Conservation (phyloP, 2,797 vertebrate species). For the Salarias fasciatus region DNA sequence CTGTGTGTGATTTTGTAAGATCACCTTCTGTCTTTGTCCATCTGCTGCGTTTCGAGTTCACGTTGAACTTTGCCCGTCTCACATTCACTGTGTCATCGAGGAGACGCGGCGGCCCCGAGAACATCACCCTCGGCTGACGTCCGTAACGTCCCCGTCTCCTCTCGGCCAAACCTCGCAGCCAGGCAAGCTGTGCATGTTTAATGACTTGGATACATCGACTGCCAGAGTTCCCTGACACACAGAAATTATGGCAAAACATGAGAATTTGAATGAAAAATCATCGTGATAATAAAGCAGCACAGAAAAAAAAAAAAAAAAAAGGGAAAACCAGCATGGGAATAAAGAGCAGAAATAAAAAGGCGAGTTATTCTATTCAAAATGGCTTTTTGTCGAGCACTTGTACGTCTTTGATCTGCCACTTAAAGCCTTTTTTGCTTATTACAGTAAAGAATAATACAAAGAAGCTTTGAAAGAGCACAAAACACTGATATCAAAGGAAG, state of each 20-base stretch:
- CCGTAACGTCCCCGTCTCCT: not conserved
- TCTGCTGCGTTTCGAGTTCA: not conserved
- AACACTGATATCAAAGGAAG: conserved; percentile 23
- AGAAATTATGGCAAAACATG: not conserved
- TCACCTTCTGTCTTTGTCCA: too few species aligned
- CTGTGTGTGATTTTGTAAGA: too few species aligned
- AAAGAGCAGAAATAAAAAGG: not conserved
- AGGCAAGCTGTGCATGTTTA: conserved; percentile 3
- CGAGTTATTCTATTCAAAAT: not conserved
- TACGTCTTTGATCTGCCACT: conserved; percentile 35
- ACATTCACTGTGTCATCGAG: not conserved
- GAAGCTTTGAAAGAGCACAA: not conserved
- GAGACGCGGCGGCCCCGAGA: not conserved
- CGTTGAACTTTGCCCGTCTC: not conserved
- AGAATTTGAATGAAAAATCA: not conserved
- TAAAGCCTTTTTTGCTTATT: conserved; percentile 1
- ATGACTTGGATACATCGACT: not conserved
- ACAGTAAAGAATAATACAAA: not conserved
- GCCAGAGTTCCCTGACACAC: not conserved
- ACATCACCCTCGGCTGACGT: not conserved
- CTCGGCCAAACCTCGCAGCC: not conserved
- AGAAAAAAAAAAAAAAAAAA: not conserved
- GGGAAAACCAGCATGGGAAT: not conserved
- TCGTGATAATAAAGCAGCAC: not conserved
- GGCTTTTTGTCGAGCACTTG: not conserved